Evolutionary conservation across 2,888 invertebrate genomes (phyloP).

Genomic region (Dioctria linearis): DNA sequence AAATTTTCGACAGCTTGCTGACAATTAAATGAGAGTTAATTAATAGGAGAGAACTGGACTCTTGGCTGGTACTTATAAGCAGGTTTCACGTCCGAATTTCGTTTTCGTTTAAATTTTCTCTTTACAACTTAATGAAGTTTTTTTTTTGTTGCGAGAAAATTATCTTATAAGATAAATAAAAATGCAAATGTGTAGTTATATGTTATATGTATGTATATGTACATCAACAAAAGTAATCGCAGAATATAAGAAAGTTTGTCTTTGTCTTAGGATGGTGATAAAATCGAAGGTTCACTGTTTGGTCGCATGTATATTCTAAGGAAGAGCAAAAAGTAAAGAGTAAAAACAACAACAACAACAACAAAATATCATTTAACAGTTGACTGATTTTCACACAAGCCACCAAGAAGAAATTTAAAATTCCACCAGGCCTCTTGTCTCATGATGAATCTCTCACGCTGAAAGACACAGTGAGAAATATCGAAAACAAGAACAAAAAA

Average conservation of each 20-base stretch:
- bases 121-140: neutral
- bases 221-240: too few species aligned
- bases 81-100: too few species aligned
- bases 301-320: neutral
- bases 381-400: constrained; percentile 47
- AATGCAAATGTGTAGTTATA: neutral
- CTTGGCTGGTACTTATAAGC: neutral
- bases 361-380: constrained; percentile 35
- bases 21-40: constrained; percentile 40
- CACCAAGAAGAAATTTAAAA: constrained; percentile 20
- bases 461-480: constrained; percentile 26
- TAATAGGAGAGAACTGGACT: constrained; percentile 4
- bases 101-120: too few species aligned
- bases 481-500: neutral
- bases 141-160: neutral
- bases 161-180: neutral
- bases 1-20: constrained; percentile 30
- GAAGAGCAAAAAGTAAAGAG: neutral
- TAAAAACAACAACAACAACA: neutral
- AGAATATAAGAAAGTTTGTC: neutral
- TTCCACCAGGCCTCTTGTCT: neutral
- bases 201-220: too few species aligned
- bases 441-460: constrained; percentile 37
- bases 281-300: constrained; percentile 15
- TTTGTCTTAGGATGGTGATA: neutral